Base-by-base conservation (phyloP, 2,113 vertebrate species). In the Motacilla tschutschensis region DNA sequence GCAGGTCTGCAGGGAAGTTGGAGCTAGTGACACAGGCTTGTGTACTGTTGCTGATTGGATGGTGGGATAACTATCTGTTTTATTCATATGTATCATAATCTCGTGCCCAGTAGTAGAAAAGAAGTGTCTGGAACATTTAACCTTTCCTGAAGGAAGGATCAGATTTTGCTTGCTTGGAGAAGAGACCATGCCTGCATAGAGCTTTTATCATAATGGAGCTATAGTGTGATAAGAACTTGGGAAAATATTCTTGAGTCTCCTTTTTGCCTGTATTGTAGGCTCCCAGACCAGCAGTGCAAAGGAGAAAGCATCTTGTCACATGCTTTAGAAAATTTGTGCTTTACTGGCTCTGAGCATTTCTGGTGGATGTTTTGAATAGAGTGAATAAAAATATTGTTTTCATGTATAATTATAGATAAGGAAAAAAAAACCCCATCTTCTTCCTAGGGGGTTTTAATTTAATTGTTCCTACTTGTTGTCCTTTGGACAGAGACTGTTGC, bases 381-480 rank as follows among this genome's bases (percentile, higher is more conserved):
- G 13, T 24, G 18, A 88, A 36, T 48, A 40, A 54, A 76, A 43
- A 55, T 35, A 35, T 5, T 58, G 15, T 20, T 81, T 62, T 36
- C 1, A 0, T 59, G 5, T 58, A 3, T 21, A 72, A 14, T 43
- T 8, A 21, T 17, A 64, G 12, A 17, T 44, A 28, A 66, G 21
- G 8, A 31, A 63, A 73, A 59, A 33, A 4, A 0, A 28, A 28
- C 0, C 5, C 2, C 3, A 26, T 10, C 3, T 35, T 60, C 69
- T 75, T n/a, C 7, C 7, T 53, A 17, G 2, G 14, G 4, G 46
- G 3, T 58, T 72, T 64, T 67, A 38, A 38, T 66, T 48, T 51
- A 47, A 17, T 10, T 88, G 3, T 59, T 77, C 5, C 72, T 65
- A 8, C 7, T 54, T 9, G 2, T 33, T 47, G 15, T 80, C 14